Conservation (phyloP, 2,888 invertebrate species). For the Cybosia mesomella region DNA sequence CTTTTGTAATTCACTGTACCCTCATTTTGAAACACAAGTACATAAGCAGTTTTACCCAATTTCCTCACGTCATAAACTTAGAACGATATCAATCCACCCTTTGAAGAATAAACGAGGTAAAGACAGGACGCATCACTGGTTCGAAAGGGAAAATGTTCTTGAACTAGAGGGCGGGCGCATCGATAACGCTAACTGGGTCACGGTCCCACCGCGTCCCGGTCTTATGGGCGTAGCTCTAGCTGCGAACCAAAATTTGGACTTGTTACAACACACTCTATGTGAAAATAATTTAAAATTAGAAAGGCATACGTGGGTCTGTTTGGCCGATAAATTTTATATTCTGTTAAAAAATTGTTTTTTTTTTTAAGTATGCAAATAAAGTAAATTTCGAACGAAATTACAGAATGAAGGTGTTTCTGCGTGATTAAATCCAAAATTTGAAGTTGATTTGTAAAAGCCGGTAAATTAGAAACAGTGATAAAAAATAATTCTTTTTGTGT, state of each 20-base stretch:
- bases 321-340: no score
- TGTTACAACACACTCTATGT: background rate
- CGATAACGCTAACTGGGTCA: constrained; percentile 78
- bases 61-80: background rate
- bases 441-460: no score
- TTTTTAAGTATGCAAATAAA: no score
- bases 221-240: constrained; percentile 46
- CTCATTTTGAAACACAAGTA: background rate
- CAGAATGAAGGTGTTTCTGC: no score
- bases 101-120: constrained; percentile 37
- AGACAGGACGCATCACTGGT: constrained; percentile 63
- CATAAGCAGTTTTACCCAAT: constrained; percentile 9
- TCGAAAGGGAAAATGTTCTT: constrained; percentile 73
- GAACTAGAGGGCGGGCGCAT: constrained; percentile 70
- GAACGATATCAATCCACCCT: constrained; percentile 18
- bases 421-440: no score
- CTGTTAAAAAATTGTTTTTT: no score
- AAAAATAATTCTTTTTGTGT: no score
- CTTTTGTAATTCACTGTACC: background rate
- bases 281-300: background rate
- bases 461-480: no score
- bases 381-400: no score
- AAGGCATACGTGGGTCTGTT: no score
- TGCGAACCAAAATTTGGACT: constrained; percentile 12
- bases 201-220: constrained; percentile 64